Evolutionary conservation across 2,888 invertebrate species (phyloP), one percentile per base, ranked within the genome.

Genomic region (Apamea crenata): DNA sequence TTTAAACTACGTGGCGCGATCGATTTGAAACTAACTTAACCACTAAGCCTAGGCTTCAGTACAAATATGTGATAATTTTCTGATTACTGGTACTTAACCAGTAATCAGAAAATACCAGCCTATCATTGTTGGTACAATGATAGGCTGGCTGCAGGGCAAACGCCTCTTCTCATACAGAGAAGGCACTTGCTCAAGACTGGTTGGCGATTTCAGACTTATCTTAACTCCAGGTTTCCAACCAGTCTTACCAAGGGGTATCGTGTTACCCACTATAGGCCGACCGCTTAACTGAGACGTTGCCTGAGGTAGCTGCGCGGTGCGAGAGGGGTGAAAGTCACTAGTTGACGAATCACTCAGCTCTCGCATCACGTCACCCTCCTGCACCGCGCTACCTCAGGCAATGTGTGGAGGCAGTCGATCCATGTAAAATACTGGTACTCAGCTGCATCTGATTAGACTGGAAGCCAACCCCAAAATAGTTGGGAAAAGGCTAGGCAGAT

Each of bases 1-100:
- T 91, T 91, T 88, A 86, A 91, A 91, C 91, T 92, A 88, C 88
- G 87, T 88, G 84, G 83, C 83, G 50, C 89, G 79, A 92, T 92
- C 91, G 91, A 91, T 92, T 86, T 74, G 72, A 74, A 89, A 89
- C 86, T 81, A 90, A 88, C 78, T 87, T 80, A 82, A 82, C 78
- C 61, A 56, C 77, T 80, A 84, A 84, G 78, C 69, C 56, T 69
- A n/a, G 44, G 69, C 65, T 80, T 73, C 36, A 63, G 71, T 76
- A 80, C 74, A 81, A 75, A 80, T 75, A 81, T 53, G 53, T 74
- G 53, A 76, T 80, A 59, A 67, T 74, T 59, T 82, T 86, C 53
- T 21, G 29, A 71, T 63, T 70, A 47, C 32, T 73, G 61, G 29
- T 29, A n/a, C n/a, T n/a, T n/a, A n/a, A n/a, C n/a, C n/a, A n/a